Evolutionary conservation across 2,888 invertebrate species (phyloP), one percentile per base, ranked within the genome.

Genomic region (Drosophila robusta): DNA sequence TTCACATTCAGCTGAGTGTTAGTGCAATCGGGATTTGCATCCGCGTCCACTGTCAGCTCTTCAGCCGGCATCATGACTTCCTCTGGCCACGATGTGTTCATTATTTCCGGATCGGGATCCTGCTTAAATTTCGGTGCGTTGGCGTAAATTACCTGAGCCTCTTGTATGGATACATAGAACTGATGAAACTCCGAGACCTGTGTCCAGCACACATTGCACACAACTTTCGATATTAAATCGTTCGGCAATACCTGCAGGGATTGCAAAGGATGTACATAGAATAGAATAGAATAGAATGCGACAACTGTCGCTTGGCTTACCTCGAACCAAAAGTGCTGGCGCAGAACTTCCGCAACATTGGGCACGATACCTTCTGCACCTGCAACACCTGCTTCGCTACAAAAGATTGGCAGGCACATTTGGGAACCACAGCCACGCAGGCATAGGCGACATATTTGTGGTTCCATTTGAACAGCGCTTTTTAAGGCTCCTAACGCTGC

Each of bases 261-360:
- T 46, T 12, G 14, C 16, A 51, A 3, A 18, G 5, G 8, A 45
- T 51, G 26, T 44, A 39, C 18, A 52, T 26, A 36, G 34, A 12
- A 12, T 34, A 18, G 18, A 18, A 18, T 18, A 18, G 18, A 18
- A 18, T 18, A 18, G 34, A 11, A 34, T 34, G 4, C 2, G 34
- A 12, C 12, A 12, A 12, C 4, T 12, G 4, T 12, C 11, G 39
- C 4, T 41, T 14, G 16, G n/a, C 49, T 70, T 41, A 92, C 92
- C 89, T 90, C 89, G 52, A 92, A 90, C 89, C 90, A 89, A 68
- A 92, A 91, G 70, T 92, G 91, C 58, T 91, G 88, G 57, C 89
- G 86, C 29, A 92, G 69, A 41, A 91, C 78, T 46, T 79, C 75
- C 0, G 91, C 87, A 7, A 90, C 90, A 62, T 88, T 89, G 6